Percentiles rank a stretch among this genome's conserved stretches.
Evolutionary conservation across 2,888 invertebrate genomes (phyloP).

Genomic region (Cheilosia variabilis): DNA sequence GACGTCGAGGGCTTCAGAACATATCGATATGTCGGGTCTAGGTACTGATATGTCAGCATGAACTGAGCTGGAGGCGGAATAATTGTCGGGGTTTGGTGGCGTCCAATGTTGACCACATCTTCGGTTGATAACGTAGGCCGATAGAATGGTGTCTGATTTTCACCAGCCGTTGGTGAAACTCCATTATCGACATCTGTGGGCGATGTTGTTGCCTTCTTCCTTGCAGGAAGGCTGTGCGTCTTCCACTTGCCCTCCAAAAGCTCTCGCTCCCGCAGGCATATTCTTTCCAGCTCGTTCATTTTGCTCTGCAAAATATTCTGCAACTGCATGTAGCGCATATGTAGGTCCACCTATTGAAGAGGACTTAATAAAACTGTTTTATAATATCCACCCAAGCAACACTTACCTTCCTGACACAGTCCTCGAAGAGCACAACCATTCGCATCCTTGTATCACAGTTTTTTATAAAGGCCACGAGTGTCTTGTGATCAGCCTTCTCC

Average conservation of each 20-base stretch:
- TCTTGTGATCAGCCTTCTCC: slow-evolving; percentile 96
- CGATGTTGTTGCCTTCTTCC: slow-evolving; percentile 89
- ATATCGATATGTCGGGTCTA: slow-evolving; percentile 90
- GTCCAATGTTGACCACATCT: slow-evolving; percentile 86
- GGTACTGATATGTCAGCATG: slow-evolving; percentile 87
- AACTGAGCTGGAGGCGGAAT: slow-evolving; percentile 84
- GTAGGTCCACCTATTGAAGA: slow-evolving; percentile 88
- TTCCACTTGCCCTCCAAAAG: slow-evolving; percentile 94
- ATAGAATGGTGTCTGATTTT: slow-evolving; percentile 85
- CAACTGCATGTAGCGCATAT: slow-evolving; percentile 95
- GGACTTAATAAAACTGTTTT: neutral
- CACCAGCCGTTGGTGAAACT: slow-evolving; percentile 84
- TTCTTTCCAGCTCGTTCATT: slow-evolving; percentile 92
- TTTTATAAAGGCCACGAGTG: slow-evolving; percentile 96
- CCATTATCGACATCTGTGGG: slow-evolving; percentile 83
- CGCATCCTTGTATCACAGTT: slow-evolving; percentile 95
- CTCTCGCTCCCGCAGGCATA: slow-evolving; percentile 92
- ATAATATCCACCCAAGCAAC: neutral
- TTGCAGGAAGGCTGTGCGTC: slow-evolving; percentile 93
- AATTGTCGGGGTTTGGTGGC: slow-evolving; percentile 83
- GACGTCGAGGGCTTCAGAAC: slow-evolving; percentile 87
- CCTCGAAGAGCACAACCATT: slow-evolving; percentile 98
- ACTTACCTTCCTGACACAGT: slow-evolving; percentile 95
- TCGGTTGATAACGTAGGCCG: slow-evolving; percentile 93
- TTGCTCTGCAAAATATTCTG: slow-evolving; percentile 93